Percentiles rank a stretch among this genome's conserved stretches.
Conservation (phyloP, 2,113 vertebrate species). For the Passer domesticus region DNA sequence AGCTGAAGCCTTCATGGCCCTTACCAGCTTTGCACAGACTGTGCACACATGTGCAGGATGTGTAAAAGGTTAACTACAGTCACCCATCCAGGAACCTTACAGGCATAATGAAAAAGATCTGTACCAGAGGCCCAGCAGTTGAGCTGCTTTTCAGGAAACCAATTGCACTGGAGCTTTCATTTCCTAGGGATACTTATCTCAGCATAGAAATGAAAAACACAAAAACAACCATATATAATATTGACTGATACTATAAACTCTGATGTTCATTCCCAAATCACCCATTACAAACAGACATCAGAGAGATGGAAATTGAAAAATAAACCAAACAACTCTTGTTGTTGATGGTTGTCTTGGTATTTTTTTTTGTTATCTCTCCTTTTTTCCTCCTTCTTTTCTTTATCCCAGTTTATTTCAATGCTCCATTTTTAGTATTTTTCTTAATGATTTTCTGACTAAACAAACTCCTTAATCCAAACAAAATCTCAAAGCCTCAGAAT, state of each 20-base stretch:
- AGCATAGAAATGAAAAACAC: neutral
- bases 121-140: neutral
- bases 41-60: too few relatives aligned
- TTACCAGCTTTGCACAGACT: fast-evolving
- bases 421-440: neutral
- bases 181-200: neutral
- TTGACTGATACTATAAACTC: neutral
- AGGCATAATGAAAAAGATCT: neutral
- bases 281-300: neutral
- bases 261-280: neutral
- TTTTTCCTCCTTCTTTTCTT: neutral
- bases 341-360: neutral
- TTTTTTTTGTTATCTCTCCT: too few relatives aligned
- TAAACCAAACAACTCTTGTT: neutral
- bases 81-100: neutral
- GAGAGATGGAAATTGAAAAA: neutral
- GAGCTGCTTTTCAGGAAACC: neutral
- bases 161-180: neutral
- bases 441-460: neutral
- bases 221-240: neutral
- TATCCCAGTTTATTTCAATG: neutral
- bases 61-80: neutral
- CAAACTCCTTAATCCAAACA: neutral
- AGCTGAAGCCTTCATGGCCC: neutral
- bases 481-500: neutral